Base-by-base conservation (phyloP, 1,140 invertebrate genomes). In the Diploscapter pachys region DNA sequence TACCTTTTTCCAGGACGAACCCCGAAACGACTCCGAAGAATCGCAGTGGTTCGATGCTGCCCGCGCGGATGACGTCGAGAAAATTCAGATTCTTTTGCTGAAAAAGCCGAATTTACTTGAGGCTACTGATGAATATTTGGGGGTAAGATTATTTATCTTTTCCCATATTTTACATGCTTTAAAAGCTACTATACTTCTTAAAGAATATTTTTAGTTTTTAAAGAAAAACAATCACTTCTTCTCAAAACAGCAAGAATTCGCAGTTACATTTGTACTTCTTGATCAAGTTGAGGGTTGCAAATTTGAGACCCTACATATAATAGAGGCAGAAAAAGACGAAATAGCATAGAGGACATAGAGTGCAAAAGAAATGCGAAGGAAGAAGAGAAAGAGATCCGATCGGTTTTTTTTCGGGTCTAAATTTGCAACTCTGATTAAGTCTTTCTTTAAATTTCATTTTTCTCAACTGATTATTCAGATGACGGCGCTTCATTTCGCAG, bases 401-500 rank as follows among this genome's bases (percentile, higher is more conserved):
- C 31, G 31, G 1, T 0, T 31, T 31, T 31, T 31, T 31, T 31
- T 31, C 31, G 1, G 31, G 31, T 31, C 31, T 31, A 31, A 31
- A 31, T 31, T 31, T 31, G 31, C 31, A 31, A 31, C 31, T 31
- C 31, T 31, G 31, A 31, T 31, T 31, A 31, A 31, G 1, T 59
- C 57, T 48, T 63, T 63, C 62, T 63, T 63, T n/a, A 49, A 6
- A 6, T 11, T 68, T 5, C 2, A 52, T 70, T 70, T 11, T n/a
- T 4, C 68, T 31, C n/a, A 56, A 59, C 31, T 70, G 13, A 64
- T 72, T 73, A 31, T 31, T 4, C 64, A 78, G 76, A 69, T 78
- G 65, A 85, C 85, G 2, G 77, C 85, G 4, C 76, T 87, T n/a
- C 81, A 84, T 57, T 77, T 83, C 57, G 82, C 83, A 9, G 71